phyloP scores from a whole-genome alignment of 2,888 invertebrate genomes.

The Uloborus plumipes region DNA sequence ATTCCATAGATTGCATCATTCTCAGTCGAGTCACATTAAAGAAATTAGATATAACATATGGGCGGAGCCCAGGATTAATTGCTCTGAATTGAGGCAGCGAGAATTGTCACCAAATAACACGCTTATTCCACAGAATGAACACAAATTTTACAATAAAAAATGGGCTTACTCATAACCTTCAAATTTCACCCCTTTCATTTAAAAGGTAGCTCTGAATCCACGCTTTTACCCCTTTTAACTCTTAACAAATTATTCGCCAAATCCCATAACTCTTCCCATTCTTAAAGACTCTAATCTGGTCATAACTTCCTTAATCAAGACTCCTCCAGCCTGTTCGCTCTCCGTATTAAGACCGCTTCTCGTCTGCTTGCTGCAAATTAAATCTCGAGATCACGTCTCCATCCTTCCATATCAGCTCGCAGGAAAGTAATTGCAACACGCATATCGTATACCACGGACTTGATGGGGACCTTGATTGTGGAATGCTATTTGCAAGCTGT shows the following conservation, averaged over 20 bases:
- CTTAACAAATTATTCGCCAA: slow-evolving; percentile 5
- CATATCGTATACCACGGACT: slow-evolving; percentile 3
- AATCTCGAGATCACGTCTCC: neutral
- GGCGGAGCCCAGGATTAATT: no score
- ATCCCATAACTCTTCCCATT: neutral
- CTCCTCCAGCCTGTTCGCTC: neutral
- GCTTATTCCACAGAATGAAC: no score
- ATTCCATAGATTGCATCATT: no score
- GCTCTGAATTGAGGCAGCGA: no score
- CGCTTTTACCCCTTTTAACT: neutral
- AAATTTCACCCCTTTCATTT: neutral
- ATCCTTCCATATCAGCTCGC: neutral
- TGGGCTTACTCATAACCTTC: no score
- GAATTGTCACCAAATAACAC: no score
- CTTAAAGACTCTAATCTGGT: slow-evolving; percentile 9
- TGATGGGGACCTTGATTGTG: no score
- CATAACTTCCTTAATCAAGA: slow-evolving; percentile 11
- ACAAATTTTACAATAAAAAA: no score
- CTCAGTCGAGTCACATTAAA: no score
- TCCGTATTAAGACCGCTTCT: neutral
- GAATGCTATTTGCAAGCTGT: no score
- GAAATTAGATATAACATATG: no score
- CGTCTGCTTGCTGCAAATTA: neutral
- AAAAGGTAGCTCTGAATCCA: neutral
- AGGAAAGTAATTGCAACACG: slow-evolving; percentile 3